A percentile compares a stretch with the other conserved stretches of the same genome.
These are phyloP conservation scores for Hirtodrosophila duncani DNA, from an alignment of 2,888 invertebrate genomes.

Conservation along the genomic window DNA sequence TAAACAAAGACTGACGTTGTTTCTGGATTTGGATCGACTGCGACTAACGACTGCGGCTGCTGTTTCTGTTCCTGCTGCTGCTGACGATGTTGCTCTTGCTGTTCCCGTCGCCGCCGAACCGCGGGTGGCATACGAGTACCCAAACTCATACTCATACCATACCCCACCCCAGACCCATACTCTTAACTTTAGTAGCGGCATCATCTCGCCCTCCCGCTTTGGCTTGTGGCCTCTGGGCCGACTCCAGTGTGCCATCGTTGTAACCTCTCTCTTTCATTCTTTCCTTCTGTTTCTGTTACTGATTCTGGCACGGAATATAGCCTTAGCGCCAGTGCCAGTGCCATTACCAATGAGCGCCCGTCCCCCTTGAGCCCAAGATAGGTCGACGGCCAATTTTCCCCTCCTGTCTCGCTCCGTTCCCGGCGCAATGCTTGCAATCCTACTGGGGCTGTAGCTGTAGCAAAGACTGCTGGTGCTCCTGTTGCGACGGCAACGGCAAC, in stretches of 20 bases:
- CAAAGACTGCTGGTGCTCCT: slow-evolving; percentile 7
- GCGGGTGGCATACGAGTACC: slow-evolving; percentile 54
- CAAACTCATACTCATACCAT: too few species aligned
- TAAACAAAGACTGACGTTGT: slow-evolving; percentile 72
- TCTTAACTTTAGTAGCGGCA: slow-evolving; percentile 34
- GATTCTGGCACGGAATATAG: slow-evolving; percentile 3
- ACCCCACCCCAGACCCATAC: too few species aligned
- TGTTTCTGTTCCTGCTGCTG: too few species aligned
- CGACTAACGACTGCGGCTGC: slow-evolving; percentile 40
- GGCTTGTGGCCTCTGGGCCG: slow-evolving; percentile 37
- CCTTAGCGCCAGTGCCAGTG: slow-evolving; percentile 30
- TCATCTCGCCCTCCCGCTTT: slow-evolving; percentile 68
- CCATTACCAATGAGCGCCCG: slow-evolving; percentile 20
- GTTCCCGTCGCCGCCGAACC: slow-evolving; percentile 8
- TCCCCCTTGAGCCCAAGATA: slow-evolving; percentile 23
- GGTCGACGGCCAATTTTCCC: slow-evolving; percentile 25
- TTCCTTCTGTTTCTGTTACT: slow-evolving; percentile 4
- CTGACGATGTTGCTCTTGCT: not conserved
- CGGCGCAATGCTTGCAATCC: not conserved
- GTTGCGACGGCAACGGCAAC: slow-evolving; percentile 26
- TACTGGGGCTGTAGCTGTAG: slow-evolving; percentile 17
- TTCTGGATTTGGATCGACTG: slow-evolving; percentile 65
- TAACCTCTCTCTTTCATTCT: slow-evolving; percentile 39
- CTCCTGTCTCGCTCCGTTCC: slow-evolving; percentile 2
- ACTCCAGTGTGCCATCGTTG: slow-evolving; percentile 19